Evolutionary conservation across 2,113 vertebrate genomes (phyloP), one percentile per base, ranked within the genome.

Genomic region (Sigmodon hispidus): DNA sequence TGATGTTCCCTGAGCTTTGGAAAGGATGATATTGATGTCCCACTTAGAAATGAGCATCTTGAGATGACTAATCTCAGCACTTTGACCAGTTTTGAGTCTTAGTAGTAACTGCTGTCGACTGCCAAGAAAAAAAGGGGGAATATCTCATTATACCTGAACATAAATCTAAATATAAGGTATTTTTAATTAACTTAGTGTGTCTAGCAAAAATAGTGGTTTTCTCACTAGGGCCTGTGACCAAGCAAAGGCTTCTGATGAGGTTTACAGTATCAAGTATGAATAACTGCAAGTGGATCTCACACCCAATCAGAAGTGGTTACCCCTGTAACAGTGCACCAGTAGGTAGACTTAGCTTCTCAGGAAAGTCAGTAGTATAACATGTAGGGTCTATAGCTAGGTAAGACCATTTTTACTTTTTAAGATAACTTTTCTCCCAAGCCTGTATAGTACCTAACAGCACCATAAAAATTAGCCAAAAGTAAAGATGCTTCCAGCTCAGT

Each of bases 91-190:
- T 81, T 40, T 21, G 59, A 65, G 26, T 65, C 26, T 48, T 84
- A 31, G 22, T 63, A 31, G 81, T 84, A 59, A 81, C 55, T 81
- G 55, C n/a, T 81, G 16, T 13, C 79, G 36, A 83, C 57, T 61
- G n/a, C 50, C 16, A 77, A 19, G 34, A 21, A 8, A 0, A 19
- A 26, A 10, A 34, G 1, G 0, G 21, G n/a, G n/a, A n/a, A n/a
- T 26, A 11, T 43, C 80, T 61, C 15, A 81, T 36, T n/a, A 48
- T 45, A 84, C 61, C 40, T 84, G 26, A 45, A 40, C 16, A 43
- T 45, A 63, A 45, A 84, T 16, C 26, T 63, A 45, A 19, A 34
- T 40, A 43, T 83, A 85, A 65, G 43, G 26, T 45, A 48, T 48
- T 85, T 83, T 65, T 48, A 85, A 85, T 65, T 29, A 45, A 9